phyloP scores from a whole-genome alignment of 1,140 invertebrate genomes.

The Mylabris phalerata region DNA sequence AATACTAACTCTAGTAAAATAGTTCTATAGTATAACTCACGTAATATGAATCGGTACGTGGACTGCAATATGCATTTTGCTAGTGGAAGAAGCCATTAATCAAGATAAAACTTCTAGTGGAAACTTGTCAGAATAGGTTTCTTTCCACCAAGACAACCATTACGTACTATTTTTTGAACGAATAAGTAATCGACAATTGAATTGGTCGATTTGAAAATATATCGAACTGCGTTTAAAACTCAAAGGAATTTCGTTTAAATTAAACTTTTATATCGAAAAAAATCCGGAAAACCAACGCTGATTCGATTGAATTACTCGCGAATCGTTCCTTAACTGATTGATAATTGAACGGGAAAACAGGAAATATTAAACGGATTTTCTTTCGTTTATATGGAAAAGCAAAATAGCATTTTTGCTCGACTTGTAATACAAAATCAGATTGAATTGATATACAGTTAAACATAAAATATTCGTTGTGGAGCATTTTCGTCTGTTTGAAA shows the following conservation, averaged over 20 bases:
- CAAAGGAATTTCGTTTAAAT: too few relatives aligned
- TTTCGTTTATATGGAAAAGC: background rate
- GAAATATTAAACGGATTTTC: background rate
- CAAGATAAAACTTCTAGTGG: conserved; percentile 12
- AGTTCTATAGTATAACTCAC: too few relatives aligned
- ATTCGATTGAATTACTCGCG: too few relatives aligned
- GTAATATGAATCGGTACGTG: too few relatives aligned
- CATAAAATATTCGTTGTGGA: background rate
- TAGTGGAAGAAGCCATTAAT: conserved; percentile 8
- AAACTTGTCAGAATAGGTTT: conserved; percentile 14
- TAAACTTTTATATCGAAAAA: background rate
- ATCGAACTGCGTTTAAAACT: background rate
- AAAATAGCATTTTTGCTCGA: background rate
- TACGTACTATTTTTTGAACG: too few relatives aligned
- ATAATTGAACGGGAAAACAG: too few relatives aligned
- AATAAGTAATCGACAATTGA: too few relatives aligned
- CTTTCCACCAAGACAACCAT: conserved; percentile 1
- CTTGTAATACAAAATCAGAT: background rate
- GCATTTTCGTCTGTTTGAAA: conserved; percentile 9
- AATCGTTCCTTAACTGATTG: too few relatives aligned
- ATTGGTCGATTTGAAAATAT: background rate
- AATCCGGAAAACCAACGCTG: background rate
- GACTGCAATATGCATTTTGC: conserved; percentile 4
- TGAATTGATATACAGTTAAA: conserved; percentile 5
- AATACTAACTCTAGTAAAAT: too few relatives aligned